Evolutionary conservation across 2,888 invertebrate genomes (phyloP), one percentile per base, ranked within the genome.

Genomic region (Tachina fera): DNA sequence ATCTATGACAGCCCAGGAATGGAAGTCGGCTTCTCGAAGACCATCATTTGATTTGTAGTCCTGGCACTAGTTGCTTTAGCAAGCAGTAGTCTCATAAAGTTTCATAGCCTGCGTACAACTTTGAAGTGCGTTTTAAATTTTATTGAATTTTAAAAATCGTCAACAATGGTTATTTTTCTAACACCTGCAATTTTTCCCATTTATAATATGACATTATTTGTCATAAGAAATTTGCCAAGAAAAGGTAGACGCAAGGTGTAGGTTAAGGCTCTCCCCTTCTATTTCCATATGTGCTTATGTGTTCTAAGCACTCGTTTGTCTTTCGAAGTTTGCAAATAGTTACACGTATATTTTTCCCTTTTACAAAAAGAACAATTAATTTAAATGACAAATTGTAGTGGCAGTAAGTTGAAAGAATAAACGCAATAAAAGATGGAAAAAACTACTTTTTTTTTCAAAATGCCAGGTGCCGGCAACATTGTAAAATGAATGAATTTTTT

Each of bases 361-460:
- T n/a, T 9, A 22, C 53, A 39, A 79, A 63, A 65, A 31, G 41
- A 61, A 58, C 78, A 70, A 70, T 79, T 79, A 79, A 75, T 79
- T 83, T 74, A 63, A 47, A 79, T 83, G 78, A 61, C 74, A 70
- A 72, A 63, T 51, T 22, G 22, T 4, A 45, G 53, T 14, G 58
- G 22, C n/a, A 47, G 47, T 53, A 39, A 39, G 65, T 71, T 16
- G 11, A 53, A 43, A 60, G 58, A 56, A 45, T 11, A 67, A 63
- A 68, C 41, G 53, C 60, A 84, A 45, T 31, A 41, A 51, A 71
- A 51, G 31, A 31, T 31, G 31, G 6, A 5, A 61, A 6, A 14
- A 4, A 61, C 14, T 31, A n/a, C 41, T 5, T 65, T 14, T 49
- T 51, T 65, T 14, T 43, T 51, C 58, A 0, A 43, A 51, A 31